These are phyloP conservation scores for Agrochola lota DNA, from an alignment of 2,888 invertebrate genomes.

Conservation along the genomic window DNA sequence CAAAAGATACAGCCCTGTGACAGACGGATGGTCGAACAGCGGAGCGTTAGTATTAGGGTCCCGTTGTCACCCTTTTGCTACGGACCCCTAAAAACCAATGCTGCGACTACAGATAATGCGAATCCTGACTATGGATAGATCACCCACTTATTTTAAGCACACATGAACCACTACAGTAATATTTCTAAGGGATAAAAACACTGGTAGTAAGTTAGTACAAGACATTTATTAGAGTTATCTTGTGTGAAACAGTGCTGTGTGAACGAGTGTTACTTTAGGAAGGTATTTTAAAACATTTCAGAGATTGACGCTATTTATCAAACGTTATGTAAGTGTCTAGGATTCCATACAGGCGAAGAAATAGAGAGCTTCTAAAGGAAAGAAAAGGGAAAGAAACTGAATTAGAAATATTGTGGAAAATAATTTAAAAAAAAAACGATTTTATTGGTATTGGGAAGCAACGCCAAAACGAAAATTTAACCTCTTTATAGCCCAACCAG, in stretches of 20 bases:
- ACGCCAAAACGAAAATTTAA: background rate
- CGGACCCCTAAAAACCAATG: background rate
- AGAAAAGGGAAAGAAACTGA: background rate
- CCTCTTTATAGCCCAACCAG: background rate
- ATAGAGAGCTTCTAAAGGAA: background rate
- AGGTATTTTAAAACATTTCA: background rate
- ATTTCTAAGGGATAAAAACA: constrained; percentile 49
- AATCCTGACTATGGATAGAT: constrained; percentile 36
- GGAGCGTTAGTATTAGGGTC: no score
- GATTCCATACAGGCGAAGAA: background rate
- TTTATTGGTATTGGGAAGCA: background rate
- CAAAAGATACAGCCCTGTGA: no score
- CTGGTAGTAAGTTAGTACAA: constrained; percentile 28
- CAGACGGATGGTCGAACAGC: no score
- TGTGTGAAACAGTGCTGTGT: constrained; percentile 1
- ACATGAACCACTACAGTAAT: constrained; percentile 24
- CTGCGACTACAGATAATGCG: background rate
- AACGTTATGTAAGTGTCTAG: background rate
- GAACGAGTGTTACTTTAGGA: background rate
- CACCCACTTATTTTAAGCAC: constrained; percentile 42
- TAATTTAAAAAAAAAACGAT: background rate
- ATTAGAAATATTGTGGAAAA: background rate
- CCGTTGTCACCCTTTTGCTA: no score
- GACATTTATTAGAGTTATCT: constrained; percentile 46
- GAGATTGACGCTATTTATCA: background rate